Evolutionary conservation across 2,888 invertebrate genomes (phyloP).

Genomic region (Pollenia griseotomentosa): DNA sequence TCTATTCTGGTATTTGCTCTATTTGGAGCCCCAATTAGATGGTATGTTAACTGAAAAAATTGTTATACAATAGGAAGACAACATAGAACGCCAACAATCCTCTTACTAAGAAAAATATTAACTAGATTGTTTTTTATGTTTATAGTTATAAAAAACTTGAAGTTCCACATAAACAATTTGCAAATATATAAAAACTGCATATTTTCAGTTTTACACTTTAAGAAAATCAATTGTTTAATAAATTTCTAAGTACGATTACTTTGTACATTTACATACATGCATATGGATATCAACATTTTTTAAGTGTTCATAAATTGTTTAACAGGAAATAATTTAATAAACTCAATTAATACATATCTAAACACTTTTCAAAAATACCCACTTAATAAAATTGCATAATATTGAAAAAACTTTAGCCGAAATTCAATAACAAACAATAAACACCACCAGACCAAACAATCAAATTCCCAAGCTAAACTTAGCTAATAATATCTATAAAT

Average conservation of each 20-base stretch:
- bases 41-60: too few relatives aligned
- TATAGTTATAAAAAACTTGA: too few relatives aligned
- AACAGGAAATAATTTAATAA: conserved; percentile 23
- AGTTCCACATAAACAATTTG: too few relatives aligned
- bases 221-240: conserved; percentile 5
- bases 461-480: conserved; percentile 27
- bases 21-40: too few relatives aligned
- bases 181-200: too few relatives aligned
- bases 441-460: conserved; percentile 2
- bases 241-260: not conserved
- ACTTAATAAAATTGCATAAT: conserved; percentile 53
- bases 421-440: conserved; percentile 54
- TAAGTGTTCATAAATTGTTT: conserved; percentile 12
- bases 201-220: not conserved
- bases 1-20: too few relatives aligned
- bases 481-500: conserved; percentile 60
- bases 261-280: not conserved
- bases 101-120: too few relatives aligned
- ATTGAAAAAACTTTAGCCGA: conserved; percentile 44
- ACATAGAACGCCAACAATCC: too few relatives aligned
- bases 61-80: too few relatives aligned
- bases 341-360: not conserved
- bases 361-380: conserved; percentile 15
- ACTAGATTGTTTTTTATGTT: too few relatives aligned
- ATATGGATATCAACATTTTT: not conserved